Conservation (phyloP, 64 coral and sea anemone species). For the Montipora sp. region DNA sequence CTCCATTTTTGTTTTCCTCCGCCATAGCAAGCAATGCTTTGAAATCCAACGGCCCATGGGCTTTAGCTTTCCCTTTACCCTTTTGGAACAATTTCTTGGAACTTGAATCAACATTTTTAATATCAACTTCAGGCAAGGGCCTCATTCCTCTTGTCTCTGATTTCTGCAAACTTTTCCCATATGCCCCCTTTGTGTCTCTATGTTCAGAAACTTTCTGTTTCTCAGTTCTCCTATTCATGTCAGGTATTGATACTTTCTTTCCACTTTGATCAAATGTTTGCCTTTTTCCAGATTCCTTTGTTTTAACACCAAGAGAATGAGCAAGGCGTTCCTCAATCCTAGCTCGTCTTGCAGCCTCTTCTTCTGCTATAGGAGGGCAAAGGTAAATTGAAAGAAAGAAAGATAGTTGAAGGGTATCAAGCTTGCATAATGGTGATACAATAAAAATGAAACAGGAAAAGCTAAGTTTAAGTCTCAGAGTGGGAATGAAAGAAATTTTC, state of each 20-base stretch:
- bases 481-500: too few species aligned
- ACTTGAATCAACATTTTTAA: background rate
- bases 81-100: background rate
- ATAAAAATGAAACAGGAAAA: too few species aligned
- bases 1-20: constrained; percentile 25
- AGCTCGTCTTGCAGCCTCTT: constrained; percentile 38
- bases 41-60: background rate
- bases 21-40: constrained; percentile 31
- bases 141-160: background rate
- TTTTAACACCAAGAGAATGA: constrained; percentile 22
- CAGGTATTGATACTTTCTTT: background rate
- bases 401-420: background rate
- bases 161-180: background rate
- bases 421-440: too few species aligned
- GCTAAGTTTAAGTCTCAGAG: too few species aligned
- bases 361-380: background rate
- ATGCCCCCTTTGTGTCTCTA: background rate
- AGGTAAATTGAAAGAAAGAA: background rate
- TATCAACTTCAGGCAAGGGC: background rate
- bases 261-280: background rate
- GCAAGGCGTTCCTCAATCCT: constrained; percentile 31
- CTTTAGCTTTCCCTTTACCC: background rate
- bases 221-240: background rate
- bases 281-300: background rate
- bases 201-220: constrained; percentile 22